Base-by-base conservation (phyloP, 1,140 invertebrate species). In the Heterodera carotae region DNA sequence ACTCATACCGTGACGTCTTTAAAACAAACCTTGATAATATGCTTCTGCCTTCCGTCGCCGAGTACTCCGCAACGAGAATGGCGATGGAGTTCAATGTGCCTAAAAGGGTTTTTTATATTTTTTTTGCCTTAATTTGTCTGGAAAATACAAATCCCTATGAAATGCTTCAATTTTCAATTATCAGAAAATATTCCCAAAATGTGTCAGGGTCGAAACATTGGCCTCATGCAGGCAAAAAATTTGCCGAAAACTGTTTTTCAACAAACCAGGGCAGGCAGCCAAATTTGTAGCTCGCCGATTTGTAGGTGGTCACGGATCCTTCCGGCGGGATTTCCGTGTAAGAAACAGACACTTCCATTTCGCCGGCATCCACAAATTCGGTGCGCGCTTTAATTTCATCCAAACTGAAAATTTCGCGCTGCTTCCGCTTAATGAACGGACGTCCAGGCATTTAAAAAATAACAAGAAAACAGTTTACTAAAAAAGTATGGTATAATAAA, bases 241-340 rank as follows among this genome's bases (percentile, higher is more conserved):
- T 53, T 53, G 0, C 22, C 4, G 1, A 53, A 18, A 53, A n/a
- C 5, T 53, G 12, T 1, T n/a, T n/a, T 18, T 18, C 12, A 53
- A 1, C 69, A 74, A 64, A 74, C 71, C 71, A 74, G 66, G 71
- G 71, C 5, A 74, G 18, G 27, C 71, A 74, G 4, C 56, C 71
- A 25, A 74, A 74, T 60, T 66, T 74, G 33, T 64, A 36, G 25
- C 27, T 39, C 15, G 34, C 12, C 5, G 71, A 74, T 5, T 59
- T 27, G 27, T 33, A 56, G 34, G 25, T 62, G 59, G 27, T 25
- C 27, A 56, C 33, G 15, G 22, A 29, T 18, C 71, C 56, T 6
- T 74, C 71, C 33, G 71, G 71, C 33, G 71, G 71, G 15, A 74
- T 64, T 10, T 74, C 71, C 25, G 33, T 25, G 5, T 62, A 74